Evolutionary conservation across 2,113 vertebrate genomes (phyloP).

Genomic region (Ginglymostoma cirratum): DNA sequence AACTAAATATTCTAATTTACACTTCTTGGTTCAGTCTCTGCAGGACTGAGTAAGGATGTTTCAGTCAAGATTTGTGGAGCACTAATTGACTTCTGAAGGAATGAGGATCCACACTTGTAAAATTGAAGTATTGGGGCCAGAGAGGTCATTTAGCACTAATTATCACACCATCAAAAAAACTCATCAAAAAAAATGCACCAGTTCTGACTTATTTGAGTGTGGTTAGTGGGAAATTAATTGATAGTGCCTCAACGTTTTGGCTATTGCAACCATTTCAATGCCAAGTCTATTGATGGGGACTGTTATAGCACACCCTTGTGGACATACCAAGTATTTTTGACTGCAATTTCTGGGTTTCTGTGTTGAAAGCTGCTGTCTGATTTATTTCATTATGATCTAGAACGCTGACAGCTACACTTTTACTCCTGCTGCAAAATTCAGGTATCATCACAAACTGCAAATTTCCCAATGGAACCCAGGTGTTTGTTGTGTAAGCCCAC

Average conservation of each 20-base stretch:
- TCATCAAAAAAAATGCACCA: background rate
- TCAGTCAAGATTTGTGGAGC: background rate
- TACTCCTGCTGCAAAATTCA: background rate
- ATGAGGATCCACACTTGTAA: background rate
- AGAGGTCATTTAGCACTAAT: background rate
- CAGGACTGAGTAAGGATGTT: background rate
- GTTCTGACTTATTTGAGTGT: background rate
- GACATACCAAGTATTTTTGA: background rate
- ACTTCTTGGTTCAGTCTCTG: background rate
- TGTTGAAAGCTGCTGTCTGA: background rate
- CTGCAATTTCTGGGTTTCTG: background rate
- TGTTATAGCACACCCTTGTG: background rate
- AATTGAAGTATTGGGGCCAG: background rate
- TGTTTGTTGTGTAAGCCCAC: background rate
- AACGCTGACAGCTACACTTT: background rate
- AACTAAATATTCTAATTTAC: background rate
- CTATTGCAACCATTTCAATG: background rate
- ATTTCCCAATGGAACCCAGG: background rate
- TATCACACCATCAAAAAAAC: background rate
- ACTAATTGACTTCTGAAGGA: background rate
- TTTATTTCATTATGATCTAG: background rate
- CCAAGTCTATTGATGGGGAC: background rate
- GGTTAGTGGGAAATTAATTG: background rate
- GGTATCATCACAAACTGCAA: background rate
- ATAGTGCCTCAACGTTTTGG: background rate